Evolutionary conservation across 2,797 vertebrate genomes (phyloP).

Genomic region (Moxostoma hubbsi): DNA sequence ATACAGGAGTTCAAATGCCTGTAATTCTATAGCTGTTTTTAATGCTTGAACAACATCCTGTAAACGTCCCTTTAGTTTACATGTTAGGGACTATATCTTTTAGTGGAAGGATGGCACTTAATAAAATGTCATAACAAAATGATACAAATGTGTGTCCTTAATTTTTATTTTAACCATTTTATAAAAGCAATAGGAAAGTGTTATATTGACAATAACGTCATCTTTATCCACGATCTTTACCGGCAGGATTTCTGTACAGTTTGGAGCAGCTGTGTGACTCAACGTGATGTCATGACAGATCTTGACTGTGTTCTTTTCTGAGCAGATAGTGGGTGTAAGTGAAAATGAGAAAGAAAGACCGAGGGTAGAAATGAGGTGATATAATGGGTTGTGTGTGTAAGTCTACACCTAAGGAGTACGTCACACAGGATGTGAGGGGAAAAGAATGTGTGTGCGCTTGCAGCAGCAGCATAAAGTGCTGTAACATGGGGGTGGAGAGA

Average conservation of each 20-base stretch:
- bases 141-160: no score
- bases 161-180: no score
- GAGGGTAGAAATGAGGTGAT: constrained; percentile 8
- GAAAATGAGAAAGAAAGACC: constrained; percentile 22
- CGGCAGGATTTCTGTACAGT: background rate
- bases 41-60: no score
- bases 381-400: constrained; percentile 27
- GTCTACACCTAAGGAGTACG: constrained; percentile 19
- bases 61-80: no score
- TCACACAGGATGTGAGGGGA: constrained; percentile 24
- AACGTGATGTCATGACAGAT: constrained; percentile 35
- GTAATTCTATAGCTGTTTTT: no score
- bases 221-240: no score
- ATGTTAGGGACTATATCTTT: no score
- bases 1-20: no score
- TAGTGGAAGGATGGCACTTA: no score
- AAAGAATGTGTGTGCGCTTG: constrained; percentile 1
- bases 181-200: no score
- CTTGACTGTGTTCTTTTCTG: constrained; percentile 33
- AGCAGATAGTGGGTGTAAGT: constrained; percentile 28
- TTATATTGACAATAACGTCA: no score
- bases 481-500: constrained; percentile 33
- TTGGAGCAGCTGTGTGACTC: constrained; percentile 9
- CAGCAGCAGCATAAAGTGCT: constrained; percentile 21
- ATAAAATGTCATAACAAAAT: no score